phyloP scores from a whole-genome alignment of 2,888 invertebrate genomes.

The Furcula furcula region DNA sequence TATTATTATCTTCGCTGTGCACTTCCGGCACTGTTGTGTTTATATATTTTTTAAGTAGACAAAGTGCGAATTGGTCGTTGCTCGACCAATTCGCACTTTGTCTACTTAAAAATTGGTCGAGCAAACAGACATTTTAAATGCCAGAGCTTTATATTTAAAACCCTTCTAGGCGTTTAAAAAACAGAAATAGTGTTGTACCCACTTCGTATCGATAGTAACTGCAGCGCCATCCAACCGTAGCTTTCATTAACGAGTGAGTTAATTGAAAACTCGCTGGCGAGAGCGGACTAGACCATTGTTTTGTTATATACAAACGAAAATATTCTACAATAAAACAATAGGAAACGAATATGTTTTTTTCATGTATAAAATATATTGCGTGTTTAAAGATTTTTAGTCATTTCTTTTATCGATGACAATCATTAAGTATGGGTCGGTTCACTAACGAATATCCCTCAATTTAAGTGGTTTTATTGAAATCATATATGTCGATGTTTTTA shows the following conservation, averaged over 20 bases:
- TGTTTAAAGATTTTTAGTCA: too few relatives aligned
- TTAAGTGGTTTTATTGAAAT: neutral
- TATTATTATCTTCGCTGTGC: too few relatives aligned
- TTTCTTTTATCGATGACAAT: too few relatives aligned
- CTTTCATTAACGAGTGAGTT: slow-evolving; percentile 37
- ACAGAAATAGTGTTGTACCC: slow-evolving; percentile 17
- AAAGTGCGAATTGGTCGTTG: too few relatives aligned
- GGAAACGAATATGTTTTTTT: slow-evolving; percentile 1
- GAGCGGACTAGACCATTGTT: slow-evolving; percentile 28
- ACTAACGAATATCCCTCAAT: neutral
- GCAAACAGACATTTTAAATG: too few relatives aligned
- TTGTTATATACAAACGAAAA: slow-evolving; percentile 32
- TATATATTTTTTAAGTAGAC: too few relatives aligned
- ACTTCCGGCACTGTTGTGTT: too few relatives aligned
- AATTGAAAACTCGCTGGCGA: slow-evolving; percentile 37
- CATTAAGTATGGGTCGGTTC: neutral
- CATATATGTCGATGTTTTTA: neutral
- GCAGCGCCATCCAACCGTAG: slow-evolving; percentile 26
- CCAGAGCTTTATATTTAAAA: too few relatives aligned
- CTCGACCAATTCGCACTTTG: too few relatives aligned
- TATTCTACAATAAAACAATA: slow-evolving; percentile 15
- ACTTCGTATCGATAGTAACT: slow-evolving; percentile 21
- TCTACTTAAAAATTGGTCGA: too few relatives aligned
- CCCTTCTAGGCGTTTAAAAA: too few relatives aligned
- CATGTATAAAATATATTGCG: neutral